These are phyloP conservation scores for Ochropleura plecta DNA, from an alignment of 2,888 invertebrate genomes.

Conservation along the genomic window DNA sequence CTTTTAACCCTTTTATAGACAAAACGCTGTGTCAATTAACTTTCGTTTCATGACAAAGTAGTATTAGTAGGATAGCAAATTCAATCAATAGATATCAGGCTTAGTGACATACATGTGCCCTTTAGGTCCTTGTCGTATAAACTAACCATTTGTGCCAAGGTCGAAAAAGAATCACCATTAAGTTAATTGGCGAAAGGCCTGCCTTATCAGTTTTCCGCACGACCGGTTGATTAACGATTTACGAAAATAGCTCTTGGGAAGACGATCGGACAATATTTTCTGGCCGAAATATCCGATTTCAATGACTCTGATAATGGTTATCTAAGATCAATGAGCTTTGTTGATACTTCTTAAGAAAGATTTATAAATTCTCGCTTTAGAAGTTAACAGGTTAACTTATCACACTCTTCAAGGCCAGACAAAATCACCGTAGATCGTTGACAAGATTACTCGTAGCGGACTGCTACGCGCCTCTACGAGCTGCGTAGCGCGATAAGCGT, in stretches of 20 bases:
- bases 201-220: slow-evolving; percentile 88
- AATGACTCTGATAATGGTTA: slow-evolving; percentile 44
- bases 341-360: slow-evolving; percentile 24
- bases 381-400: not conserved
- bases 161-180: slow-evolving; percentile 86
- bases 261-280: slow-evolving; percentile 77
- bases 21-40: slow-evolving; percentile 40
- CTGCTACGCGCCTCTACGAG: slow-evolving; percentile 30
- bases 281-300: slow-evolving; percentile 56
- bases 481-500: slow-evolving; percentile 25
- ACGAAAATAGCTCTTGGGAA: slow-evolving; percentile 82
- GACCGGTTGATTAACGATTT: slow-evolving; percentile 87
- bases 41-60: slow-evolving; percentile 44
- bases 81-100: slow-evolving; percentile 67
- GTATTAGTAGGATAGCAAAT: slow-evolving; percentile 45
- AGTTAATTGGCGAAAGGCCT: slow-evolving; percentile 87
- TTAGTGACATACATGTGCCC: slow-evolving; percentile 67
- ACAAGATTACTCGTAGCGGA: slow-evolving; percentile 15
- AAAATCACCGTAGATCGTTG: slow-evolving; percentile 16
- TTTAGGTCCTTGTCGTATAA: slow-evolving; percentile 61
- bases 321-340: slow-evolving; percentile 54
- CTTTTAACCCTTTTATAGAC: slow-evolving; percentile 47
- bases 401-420: not conserved
- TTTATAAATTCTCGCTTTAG: slow-evolving; percentile 21
- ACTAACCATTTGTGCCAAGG: slow-evolving; percentile 73